Evolutionary conservation across 2,797 vertebrate species (phyloP), one percentile per base, ranked within the genome.

Genomic region (Spheniscus humboldti): DNA sequence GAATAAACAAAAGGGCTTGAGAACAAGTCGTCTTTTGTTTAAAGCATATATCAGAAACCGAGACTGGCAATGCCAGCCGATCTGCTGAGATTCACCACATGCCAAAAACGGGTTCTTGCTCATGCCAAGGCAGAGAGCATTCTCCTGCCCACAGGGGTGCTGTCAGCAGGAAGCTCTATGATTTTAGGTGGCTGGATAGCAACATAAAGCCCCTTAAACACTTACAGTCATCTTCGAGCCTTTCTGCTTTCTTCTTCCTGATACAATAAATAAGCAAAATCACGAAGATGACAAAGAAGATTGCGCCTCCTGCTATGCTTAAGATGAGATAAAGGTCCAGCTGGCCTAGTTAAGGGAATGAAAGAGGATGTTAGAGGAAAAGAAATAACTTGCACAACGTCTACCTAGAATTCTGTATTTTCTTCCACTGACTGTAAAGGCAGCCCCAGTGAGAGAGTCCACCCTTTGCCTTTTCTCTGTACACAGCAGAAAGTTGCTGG

Each of bases 221-320:
- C 96, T 94, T 91, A 97, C 97, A 96, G 39, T 79, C n/a, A 45
- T 10, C 16, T 89, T 45, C 57, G 47, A 11, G 12, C n/a, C 91
- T 91, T 72, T 73, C 55, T 50, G 33, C 22, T 91, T 53, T 96
- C 78, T 47, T 97, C 92, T 83, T 96, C 78, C 63, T 95, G 85
- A 97, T 93, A 50, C 94, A 97, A 71, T 77, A 97, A 96, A 95
- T 83, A 73, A 97, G 73, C 45, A 94, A 76, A 89, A 56, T 81
- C 71, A 95, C 6, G 4, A 78, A 27, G 73, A 84, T 39, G 41
- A 95, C 43, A 25, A 96, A 69, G 78, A 88, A 18, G 53, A 91
- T 5, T 66, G 74, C 52, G 13, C 96, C 92, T 96, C 93, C 97
- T 80, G 62, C 87, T 95, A 91, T 96, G 85, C 68, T 41, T 79